A percentile compares a stretch with the other conserved stretches of the same genome.
Conservation (phyloP, 2,797 vertebrate genomes). For the Arctocebus calabarensis region DNA sequence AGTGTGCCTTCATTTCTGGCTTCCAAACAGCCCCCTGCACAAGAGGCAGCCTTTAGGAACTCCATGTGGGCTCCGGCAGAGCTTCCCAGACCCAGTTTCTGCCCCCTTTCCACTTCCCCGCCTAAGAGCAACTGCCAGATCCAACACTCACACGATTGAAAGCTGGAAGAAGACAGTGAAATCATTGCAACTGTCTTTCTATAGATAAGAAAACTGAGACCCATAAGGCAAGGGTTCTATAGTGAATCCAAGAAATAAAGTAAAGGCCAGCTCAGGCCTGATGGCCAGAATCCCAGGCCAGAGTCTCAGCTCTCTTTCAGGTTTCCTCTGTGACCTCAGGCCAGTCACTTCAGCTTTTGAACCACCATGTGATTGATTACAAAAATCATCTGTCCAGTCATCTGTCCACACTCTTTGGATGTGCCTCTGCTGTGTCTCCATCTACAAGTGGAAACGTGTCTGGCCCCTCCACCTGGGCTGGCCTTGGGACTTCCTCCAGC, state of each 20-base stretch:
- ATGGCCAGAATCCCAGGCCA: background rate
- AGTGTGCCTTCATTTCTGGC: constrained; percentile 16
- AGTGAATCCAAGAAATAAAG: constrained; percentile 29
- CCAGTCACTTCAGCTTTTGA: background rate
- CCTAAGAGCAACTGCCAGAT: background rate
- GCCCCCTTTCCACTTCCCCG: background rate
- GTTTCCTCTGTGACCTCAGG: background rate
- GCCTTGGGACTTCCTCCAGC: background rate
- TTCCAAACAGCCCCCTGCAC: background rate
- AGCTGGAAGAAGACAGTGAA: background rate
- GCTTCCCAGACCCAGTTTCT: background rate
- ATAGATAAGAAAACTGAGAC: background rate
- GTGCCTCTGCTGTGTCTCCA: background rate
- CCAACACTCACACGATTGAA: background rate
- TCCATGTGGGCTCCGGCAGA: background rate
- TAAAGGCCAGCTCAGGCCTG: background rate
- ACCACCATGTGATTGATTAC: background rate
- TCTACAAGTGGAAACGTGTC: background rate
- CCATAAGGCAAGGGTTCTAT: background rate
- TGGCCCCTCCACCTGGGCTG: background rate
- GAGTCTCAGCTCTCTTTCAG: background rate
- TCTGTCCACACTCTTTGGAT: background rate
- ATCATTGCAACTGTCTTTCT: background rate
- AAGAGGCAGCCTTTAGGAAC: background rate
- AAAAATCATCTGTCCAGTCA: background rate